Percentiles rank a stretch among this genome's conserved stretches.
Conservation (phyloP, 2,888 invertebrate species). For the Abrostola tripartita region DNA sequence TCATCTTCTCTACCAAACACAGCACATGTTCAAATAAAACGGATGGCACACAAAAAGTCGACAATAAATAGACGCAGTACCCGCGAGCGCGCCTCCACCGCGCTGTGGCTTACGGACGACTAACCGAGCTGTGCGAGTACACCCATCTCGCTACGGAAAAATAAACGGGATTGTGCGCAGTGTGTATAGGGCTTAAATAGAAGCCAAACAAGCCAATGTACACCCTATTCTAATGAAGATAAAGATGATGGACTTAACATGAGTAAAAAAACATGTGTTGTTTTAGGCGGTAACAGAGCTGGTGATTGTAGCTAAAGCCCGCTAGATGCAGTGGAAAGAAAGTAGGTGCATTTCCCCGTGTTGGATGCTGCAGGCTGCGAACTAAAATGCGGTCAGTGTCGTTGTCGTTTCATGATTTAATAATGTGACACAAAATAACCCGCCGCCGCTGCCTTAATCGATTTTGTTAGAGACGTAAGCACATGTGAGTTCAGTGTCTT, state of each 20-base stretch:
- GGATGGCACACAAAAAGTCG: constrained; percentile 57
- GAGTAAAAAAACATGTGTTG: constrained; percentile 61
- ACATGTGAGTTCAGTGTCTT: constrained; percentile 27
- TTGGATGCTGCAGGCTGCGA: constrained; percentile 77
- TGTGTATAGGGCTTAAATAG: constrained; percentile 68
- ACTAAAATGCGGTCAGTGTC: constrained; percentile 78
- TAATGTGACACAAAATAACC: constrained; percentile 55
- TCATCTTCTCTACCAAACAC: constrained; percentile 80
- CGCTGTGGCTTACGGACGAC: constrained; percentile 71
- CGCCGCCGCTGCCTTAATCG: constrained; percentile 45
- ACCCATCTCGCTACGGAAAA: constrained; percentile 70
- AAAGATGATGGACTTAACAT: constrained; percentile 49
- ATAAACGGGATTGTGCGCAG: constrained; percentile 76
- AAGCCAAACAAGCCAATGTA: constrained; percentile 54
- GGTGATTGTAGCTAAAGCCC: constrained; percentile 67
- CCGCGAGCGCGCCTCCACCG: constrained; percentile 62
- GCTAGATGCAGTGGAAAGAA: constrained; percentile 84
- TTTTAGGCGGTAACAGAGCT: constrained; percentile 48
- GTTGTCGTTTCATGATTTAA: constrained; percentile 67
- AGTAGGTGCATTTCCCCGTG: constrained; percentile 83
- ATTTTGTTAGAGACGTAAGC: constrained; percentile 30
- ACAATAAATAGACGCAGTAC: constrained; percentile 33
- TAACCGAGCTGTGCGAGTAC: constrained; percentile 59
- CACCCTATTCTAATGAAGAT: constrained; percentile 47
- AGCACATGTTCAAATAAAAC: constrained; percentile 75